These are phyloP conservation scores for Acanthornis magna DNA, from an alignment of 2,797 vertebrate genomes.

Conservation along the genomic window DNA sequence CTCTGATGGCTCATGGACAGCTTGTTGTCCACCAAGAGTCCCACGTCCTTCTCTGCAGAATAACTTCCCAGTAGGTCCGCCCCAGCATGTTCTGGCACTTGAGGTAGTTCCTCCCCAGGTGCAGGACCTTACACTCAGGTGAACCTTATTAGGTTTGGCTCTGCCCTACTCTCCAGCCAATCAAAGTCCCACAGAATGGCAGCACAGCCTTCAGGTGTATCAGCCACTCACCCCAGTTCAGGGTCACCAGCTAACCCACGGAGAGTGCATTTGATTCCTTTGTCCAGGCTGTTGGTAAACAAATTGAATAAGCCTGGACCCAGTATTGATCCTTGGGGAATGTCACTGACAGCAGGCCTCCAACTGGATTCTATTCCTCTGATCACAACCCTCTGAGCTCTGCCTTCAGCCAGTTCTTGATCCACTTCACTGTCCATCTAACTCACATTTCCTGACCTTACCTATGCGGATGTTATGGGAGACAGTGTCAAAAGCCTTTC, in stretches of 20 bases:
- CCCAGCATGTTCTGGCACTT: neutral
- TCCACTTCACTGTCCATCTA: neutral
- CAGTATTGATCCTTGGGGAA: neutral
- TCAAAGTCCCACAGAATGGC: neutral
- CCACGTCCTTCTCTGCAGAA: neutral
- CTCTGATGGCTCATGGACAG: neutral
- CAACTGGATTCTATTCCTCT: neutral
- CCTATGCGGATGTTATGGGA: neutral
- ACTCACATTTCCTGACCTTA: neutral
- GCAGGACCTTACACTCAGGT: neutral
- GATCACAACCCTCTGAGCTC: neutral
- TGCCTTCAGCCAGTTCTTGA: neutral
- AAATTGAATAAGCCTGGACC: neutral
- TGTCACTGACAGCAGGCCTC: neutral
- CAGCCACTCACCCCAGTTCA: neutral
- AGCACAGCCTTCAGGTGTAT: neutral
- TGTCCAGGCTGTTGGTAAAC: neutral
- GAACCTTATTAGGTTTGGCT: neutral
- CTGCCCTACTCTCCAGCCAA: neutral
- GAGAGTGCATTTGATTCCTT: neutral
- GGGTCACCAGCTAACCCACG: neutral
- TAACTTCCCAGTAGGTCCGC: neutral
- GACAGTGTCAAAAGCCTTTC: neutral
- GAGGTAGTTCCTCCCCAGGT: neutral
- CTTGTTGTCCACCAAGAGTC: neutral